These are phyloP conservation scores for Pseudomyrmex sp. DNA, from an alignment of 1,140 invertebrate species.

Conservation along the genomic window DNA sequence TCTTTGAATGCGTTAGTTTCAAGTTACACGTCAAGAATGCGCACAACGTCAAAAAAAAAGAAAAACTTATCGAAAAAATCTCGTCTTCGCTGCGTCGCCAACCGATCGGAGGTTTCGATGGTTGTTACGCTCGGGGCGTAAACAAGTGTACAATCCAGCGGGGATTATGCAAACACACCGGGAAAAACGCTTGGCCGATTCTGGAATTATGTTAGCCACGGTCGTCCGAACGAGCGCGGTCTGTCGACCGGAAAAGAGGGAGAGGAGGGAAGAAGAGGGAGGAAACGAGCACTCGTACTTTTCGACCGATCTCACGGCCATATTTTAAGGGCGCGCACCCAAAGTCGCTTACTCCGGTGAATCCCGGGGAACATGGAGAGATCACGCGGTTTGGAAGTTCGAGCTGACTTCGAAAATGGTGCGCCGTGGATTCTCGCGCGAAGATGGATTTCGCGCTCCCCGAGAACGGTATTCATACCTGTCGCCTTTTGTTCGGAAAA, in stretches of 20 bases:
- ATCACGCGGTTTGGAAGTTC: constrained; percentile 46
- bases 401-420: constrained; percentile 27
- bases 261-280: constrained; percentile 6
- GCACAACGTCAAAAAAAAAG: neutral
- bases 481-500: constrained; percentile 23
- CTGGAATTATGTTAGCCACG: constrained; percentile 41
- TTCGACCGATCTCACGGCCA: constrained; percentile 49
- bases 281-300: constrained; percentile 36
- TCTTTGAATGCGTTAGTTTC: no score
- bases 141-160: constrained; percentile 58
- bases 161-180: constrained; percentile 56
- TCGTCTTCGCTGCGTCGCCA: neutral
- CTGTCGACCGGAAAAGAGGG: constrained; percentile 44
- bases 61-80: neutral
- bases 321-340: constrained; percentile 31
- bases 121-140: constrained; percentile 29
- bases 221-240: constrained; percentile 2
- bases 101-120: neutral
- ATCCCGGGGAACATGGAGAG: constrained; percentile 43
- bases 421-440: constrained; percentile 32
- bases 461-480: constrained; percentile 31
- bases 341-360: constrained; percentile 49
- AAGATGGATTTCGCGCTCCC: constrained; percentile 31
- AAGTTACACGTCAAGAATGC: neutral
- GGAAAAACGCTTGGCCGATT: constrained; percentile 51